Evolutionary conservation across 2,888 invertebrate genomes (phyloP), one percentile per base, ranked within the genome.

Genomic region (Noctua comes): DNA sequence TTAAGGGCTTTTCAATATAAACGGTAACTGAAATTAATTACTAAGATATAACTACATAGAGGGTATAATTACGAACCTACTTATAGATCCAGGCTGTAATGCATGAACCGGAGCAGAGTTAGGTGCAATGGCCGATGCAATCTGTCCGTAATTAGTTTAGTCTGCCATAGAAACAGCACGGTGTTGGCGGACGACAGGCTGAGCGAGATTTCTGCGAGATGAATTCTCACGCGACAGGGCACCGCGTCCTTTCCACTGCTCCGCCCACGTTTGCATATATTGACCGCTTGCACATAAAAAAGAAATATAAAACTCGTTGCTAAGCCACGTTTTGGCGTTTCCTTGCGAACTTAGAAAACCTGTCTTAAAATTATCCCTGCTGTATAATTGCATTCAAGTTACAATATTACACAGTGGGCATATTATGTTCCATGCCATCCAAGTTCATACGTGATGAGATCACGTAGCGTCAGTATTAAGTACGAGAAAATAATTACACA

Each of bases 101-200:
- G 91, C 91, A 93, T 93, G 92, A 90, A 90, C 86, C 86, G 89
- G 89, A 83, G 85, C 79, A 84, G 66, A 76, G 85, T 72, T 86
- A 80, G 91, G 94, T 91, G 93, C 94, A 94, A 92, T 89, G 95
- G 91, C 93, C 95, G 89, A 87, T 90, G 93, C 92, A 93, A 93
- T 93, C 93, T 92, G 90, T 91, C 90, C 90, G 92, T 93, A 94
- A 95, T 94, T 94, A 94, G 93, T 92, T 90, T 90, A 87, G 88
- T 86, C 86, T 89, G 83, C 88, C 88, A 88, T 88, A 89, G 88
- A 85, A 90, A 84, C 89, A 79, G 83, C 88, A 78, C 74, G 77
- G 79, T 80, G 82, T 82, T 80, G 78, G 84, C 83, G 85, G 79
- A 85, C 83, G 84, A 87, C 88, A 88, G 84, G 83, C 86, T 83